phyloP scores from a whole-genome alignment of 2,113 vertebrate genomes.

The Lophotis ruficrista region DNA sequence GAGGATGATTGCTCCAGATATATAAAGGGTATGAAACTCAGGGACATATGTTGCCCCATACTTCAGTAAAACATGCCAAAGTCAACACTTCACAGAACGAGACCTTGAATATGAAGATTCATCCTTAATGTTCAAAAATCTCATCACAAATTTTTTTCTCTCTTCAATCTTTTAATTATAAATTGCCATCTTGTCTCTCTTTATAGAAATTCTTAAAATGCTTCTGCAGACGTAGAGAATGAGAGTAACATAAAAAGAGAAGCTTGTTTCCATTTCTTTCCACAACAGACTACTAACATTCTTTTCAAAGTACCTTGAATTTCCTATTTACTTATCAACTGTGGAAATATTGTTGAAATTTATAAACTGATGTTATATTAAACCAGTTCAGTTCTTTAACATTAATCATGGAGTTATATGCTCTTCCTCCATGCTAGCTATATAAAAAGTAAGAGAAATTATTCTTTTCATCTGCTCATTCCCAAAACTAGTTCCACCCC shows the following conservation, averaged over 20 bases:
- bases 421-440: neutral
- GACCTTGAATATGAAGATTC: neutral
- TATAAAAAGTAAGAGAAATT: neutral
- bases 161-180: neutral
- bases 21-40: neutral
- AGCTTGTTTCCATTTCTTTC: neutral
- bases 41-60: neutral
- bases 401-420: neutral
- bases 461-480: neutral
- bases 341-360: neutral
- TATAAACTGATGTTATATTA: neutral
- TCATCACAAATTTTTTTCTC: neutral
- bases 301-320: neutral
- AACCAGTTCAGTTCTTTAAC: neutral
- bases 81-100: neutral
- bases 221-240: neutral
- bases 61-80: neutral
- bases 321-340: neutral
- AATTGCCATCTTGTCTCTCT: neutral
- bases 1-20: neutral
- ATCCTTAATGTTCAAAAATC: neutral
- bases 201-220: neutral
- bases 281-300: neutral
- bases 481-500: neutral
- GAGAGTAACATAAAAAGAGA: neutral